Evolutionary conservation across 1,140 invertebrate genomes (phyloP).

Genomic region (Drosophila rhopaloa): DNA sequence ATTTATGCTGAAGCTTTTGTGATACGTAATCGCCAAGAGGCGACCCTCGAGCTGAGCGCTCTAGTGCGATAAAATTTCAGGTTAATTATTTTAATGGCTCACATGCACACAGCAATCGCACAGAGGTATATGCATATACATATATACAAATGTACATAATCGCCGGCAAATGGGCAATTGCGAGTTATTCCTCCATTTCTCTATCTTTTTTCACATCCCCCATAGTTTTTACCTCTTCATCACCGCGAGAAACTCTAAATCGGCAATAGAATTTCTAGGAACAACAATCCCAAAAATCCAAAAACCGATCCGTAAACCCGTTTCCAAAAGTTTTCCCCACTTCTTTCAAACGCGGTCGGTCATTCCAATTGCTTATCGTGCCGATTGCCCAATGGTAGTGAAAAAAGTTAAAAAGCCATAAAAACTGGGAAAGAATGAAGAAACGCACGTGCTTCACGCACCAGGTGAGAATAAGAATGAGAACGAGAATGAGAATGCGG

Average conservation of each 20-base stretch:
- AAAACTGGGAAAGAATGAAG: conserved; percentile 9
- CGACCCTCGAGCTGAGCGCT: conserved; percentile 51
- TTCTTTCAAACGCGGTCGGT: conserved; percentile 8
- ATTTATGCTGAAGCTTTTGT: conserved; percentile 26
- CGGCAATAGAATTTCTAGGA: conserved; percentile 23
- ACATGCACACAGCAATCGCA: conserved; percentile 37
- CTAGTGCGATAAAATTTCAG: conserved; percentile 62
- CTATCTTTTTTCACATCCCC: not conserved
- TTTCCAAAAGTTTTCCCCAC: conserved; percentile 21
- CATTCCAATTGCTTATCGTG: conserved; percentile 35
- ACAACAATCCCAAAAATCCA: conserved; percentile 7
- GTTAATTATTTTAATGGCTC: conserved; percentile 68
- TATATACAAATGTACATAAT: conserved; percentile 11
- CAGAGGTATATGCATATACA: not conserved
- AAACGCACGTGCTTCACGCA: conserved; percentile 71
- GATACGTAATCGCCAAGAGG: conserved; percentile 56
- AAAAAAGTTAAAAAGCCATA: conserved; percentile 1
- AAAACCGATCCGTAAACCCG: conserved; percentile 14
- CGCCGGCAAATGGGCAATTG: conserved; percentile 26
- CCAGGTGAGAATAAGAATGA: not conserved
- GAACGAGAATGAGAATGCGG: not conserved
- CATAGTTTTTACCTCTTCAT: not conserved
- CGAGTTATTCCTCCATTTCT: not conserved
- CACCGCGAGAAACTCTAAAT: conserved; percentile 10
- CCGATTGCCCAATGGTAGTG: conserved; percentile 48